Percentiles rank a stretch among this genome's conserved stretches.
phyloP scores from a whole-genome alignment of 2,888 invertebrate species.

The Idaea biselata region DNA sequence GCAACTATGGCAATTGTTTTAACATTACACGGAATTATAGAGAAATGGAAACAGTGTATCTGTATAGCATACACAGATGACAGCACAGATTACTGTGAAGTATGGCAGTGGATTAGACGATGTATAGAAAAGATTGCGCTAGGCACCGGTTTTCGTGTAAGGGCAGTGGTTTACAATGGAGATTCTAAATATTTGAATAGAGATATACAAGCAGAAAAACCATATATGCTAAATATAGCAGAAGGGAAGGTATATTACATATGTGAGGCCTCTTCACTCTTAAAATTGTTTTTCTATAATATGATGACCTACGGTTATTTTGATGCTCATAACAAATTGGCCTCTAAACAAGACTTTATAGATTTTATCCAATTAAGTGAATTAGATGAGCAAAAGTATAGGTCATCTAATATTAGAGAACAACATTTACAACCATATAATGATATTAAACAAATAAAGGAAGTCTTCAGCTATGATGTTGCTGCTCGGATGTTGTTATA shows the following conservation, averaged over 20 bases:
- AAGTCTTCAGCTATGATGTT: constrained; percentile 18
- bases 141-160: constrained; percentile 16
- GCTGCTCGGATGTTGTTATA: constrained; percentile 23
- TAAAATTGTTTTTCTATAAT: constrained; percentile 17
- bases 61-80: constrained; percentile 16
- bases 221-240: background rate
- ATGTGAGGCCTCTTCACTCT: constrained; percentile 15
- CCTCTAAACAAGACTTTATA: background rate
- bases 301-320: constrained; percentile 13
- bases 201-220: background rate
- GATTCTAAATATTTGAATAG: constrained; percentile 8
- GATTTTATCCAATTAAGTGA: background rate
- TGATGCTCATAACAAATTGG: background rate
- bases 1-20: constrained; percentile 20
- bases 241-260: constrained; percentile 14
- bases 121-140: constrained; percentile 11
- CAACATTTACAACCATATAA: constrained; percentile 14
- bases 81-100: background rate
- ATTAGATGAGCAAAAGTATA: background rate
- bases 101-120: constrained; percentile 17
- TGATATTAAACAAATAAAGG: constrained; percentile 12
- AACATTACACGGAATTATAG: constrained; percentile 19
- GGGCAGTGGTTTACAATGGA: constrained; percentile 17
- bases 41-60: constrained; percentile 23
- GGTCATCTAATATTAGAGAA: constrained; percentile 13